Percentiles rank a stretch among this genome's conserved stretches.
These are phyloP conservation scores for Cinara cedri DNA, from an alignment of 2,888 invertebrate genomes.

Conservation along the genomic window DNA sequence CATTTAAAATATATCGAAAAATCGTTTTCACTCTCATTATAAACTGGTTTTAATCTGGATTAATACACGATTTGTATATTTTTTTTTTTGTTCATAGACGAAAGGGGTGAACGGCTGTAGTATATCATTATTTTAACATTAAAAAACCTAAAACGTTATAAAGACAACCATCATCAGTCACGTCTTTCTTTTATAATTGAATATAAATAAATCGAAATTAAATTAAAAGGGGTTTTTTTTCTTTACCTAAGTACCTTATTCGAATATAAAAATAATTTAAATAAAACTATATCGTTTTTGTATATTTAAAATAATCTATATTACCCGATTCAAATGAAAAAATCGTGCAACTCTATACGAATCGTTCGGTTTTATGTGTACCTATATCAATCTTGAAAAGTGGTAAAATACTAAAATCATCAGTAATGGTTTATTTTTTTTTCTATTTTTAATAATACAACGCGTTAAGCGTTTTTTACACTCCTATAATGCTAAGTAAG, in stretches of 20 bases:
- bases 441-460: too few species aligned
- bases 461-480: constrained; percentile 30
- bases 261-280: neutral
- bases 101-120: too few species aligned
- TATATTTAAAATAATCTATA: neutral
- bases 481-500: neutral
- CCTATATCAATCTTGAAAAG: constrained; percentile 4
- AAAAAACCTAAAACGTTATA: too few species aligned
- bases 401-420: constrained; percentile 7
- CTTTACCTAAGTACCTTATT: neutral
- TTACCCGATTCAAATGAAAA: neutral
- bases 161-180: too few species aligned
- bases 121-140: too few species aligned
- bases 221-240: neutral
- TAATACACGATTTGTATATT: too few species aligned
- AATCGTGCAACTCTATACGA: constrained; percentile 9
- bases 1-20: too few species aligned
- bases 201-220: neutral
- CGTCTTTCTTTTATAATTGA: too few species aligned
- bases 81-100: too few species aligned
- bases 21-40: too few species aligned
- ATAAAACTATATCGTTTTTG: constrained; percentile 2
- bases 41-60: too few species aligned
- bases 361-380: neutral
- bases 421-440: neutral